Conservation (phyloP, 2,113 vertebrate species). For the Psophia crepitans region DNA sequence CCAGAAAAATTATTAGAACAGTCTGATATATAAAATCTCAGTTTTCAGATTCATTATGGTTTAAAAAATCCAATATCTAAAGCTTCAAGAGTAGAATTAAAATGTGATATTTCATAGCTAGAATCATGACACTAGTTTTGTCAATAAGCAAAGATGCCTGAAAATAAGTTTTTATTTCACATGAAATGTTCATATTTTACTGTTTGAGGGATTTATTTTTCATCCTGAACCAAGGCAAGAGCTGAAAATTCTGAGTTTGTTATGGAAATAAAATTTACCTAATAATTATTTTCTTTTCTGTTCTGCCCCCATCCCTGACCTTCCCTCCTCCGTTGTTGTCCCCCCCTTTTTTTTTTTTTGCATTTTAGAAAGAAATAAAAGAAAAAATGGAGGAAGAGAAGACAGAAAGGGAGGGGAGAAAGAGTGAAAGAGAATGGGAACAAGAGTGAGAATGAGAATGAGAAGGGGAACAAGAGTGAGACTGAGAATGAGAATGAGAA, state of each 20-base stretch:
- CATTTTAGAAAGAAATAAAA: not conserved
- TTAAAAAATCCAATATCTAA: not conserved
- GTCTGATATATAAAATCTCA: not conserved
- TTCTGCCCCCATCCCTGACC: fast-evolving
- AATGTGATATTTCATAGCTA: not conserved
- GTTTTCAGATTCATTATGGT: not conserved
- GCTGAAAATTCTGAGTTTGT: not conserved
- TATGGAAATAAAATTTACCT: not conserved
- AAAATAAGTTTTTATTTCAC: not conserved
- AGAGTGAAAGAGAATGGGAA: not conserved
- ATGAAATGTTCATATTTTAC: not conserved
- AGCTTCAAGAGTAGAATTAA: not conserved
- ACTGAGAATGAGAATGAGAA: too few species aligned
- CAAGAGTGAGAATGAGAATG: not conserved
- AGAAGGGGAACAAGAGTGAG: not conserved
- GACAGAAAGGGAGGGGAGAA: not conserved
- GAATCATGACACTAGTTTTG: not conserved
- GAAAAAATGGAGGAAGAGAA: not conserved
- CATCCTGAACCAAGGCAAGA: not conserved
- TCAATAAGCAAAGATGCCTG: not conserved
- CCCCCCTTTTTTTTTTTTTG: not conserved
- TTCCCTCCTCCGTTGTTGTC: fast-evolving
- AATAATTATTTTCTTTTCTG: not conserved
- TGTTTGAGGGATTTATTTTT: not conserved
- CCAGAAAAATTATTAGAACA: not conserved